Percentiles rank a stretch among this genome's conserved stretches.
Evolutionary conservation across 2,888 invertebrate species (phyloP).

Genomic region (Drosophila multiciliata): DNA sequence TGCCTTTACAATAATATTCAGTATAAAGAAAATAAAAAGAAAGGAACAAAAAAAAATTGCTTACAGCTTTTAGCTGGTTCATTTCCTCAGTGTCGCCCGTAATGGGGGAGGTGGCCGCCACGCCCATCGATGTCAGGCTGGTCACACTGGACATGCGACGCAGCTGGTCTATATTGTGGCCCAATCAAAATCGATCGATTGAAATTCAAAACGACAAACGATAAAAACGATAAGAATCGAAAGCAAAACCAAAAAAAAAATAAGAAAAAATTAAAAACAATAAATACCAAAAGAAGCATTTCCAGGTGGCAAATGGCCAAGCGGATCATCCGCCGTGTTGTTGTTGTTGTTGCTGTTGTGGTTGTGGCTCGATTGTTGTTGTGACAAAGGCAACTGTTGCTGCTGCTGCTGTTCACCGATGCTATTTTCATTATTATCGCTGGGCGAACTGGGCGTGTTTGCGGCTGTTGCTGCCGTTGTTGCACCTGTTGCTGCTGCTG

Average conservation of each 20-base stretch:
- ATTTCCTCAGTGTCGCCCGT: conserved; percentile 83
- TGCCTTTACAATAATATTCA: neutral
- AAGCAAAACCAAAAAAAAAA: conserved; percentile 10
- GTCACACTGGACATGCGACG: conserved; percentile 84
- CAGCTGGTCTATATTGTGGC: conserved; percentile 79
- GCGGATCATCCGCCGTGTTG: conserved; percentile 73
- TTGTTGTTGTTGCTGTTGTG: conserved; percentile 25
- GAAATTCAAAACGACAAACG: conserved; percentile 27
- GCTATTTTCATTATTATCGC: conserved; percentile 15
- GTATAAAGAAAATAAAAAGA: neutral
- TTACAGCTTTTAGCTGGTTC: conserved; percentile 85
- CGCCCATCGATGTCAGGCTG: conserved; percentile 66
- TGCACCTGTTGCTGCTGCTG: conserved; percentile 36
- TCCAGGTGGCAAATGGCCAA: conserved; percentile 81
- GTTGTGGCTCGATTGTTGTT: conserved; percentile 35
- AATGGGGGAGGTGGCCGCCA: conserved; percentile 64
- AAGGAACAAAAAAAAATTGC: conserved; percentile 61
- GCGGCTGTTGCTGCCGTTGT: conserved; percentile 25
- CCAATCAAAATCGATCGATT: conserved; percentile 22
- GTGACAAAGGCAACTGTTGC: conserved; percentile 55
- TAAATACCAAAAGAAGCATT: conserved; percentile 83
- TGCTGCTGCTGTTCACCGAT: conserved; percentile 28
- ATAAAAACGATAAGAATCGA: conserved; percentile 39
- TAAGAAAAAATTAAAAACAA: conserved; percentile 42
- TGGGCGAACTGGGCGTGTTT: conserved; percentile 16